Evolutionary conservation across 2,888 invertebrate genomes (phyloP), one percentile per base, ranked within the genome.

Genomic region (Protodeltote pygarga): DNA sequence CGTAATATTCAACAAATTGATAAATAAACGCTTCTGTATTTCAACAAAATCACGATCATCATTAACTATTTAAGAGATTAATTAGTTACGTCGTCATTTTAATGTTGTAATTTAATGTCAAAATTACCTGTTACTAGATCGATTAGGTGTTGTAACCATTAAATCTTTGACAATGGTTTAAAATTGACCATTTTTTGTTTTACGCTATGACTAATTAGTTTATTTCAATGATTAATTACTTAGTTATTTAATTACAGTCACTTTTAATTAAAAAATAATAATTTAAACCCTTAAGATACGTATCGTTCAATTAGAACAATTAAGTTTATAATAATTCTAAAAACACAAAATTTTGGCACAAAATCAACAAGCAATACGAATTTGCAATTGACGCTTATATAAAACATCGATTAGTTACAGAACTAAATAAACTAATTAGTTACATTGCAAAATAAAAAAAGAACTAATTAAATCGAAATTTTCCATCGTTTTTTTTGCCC

Each of bases 401-500:
- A 62, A 67, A 67, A 42, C 31, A 50, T 50, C 31, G 46, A 63
- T 65, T 68, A 17, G 49, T 17, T 27, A 51, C 51, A 67, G 61
- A 50, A 58, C 50, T 55, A 49, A 38, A 49, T 58, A 58, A 64
- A 64, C 29, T 47, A 49, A 45, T 23, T 50, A 13, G 53, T 63
- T 65, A 53, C 47, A 29, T 59, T 44, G 65, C 50, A 49, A 54
- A 44, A 38, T 19, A 29, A 51, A 32, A 55, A 61, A 55, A n/a
- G n/a, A 59, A 44, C 17, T 54, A 69, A 69, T 69, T 65, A 50
- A 50, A 17, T 49, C 31, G n/a, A n/a, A 33, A 50, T 65, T 61
- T 51, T 31, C 35, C 40, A 66, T 64, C 5, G 29, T 33, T 37
- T 67, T 62, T 62, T 76, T 42, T 78, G 70, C 65, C 20, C 24